Evolutionary conservation across 1,140 invertebrate species (phyloP), one percentile per base, ranked within the genome.

Genomic region (Lineus longissimus): DNA sequence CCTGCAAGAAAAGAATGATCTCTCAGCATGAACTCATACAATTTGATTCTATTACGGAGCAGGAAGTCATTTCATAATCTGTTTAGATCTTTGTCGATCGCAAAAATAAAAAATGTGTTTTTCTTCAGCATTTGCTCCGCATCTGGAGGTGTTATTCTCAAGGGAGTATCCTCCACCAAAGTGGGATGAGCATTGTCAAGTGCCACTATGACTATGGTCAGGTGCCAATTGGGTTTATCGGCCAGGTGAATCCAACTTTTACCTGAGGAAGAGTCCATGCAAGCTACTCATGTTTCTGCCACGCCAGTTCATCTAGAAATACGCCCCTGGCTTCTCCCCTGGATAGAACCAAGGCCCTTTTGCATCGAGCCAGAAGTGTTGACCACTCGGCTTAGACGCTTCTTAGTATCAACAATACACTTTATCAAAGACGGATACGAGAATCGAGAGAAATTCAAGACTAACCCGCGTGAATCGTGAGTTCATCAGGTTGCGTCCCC

Each of bases 401-500:
- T 13, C 11, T 43, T 19, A 19, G 11, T 13, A 43, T 43, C 11
- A 43, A 19, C 40, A 43, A 19, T 19, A 43, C 11, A 43, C 40
- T 43, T 43, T 13, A 43, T 43, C 40, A 19, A 11, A 43, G 11
- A 43, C 40, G 11, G 40, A 13, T 13, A 13, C 40, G 19, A 13
- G 19, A 13, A 43, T 13, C 11, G 11, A 11, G 40, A 19, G 11
- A 43, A 13, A 13, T 13, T 11, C 11, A 19, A 43, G 40, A 43
- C 25, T 67, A 77, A 88, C 88, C 93, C 73, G 89, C 88, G 74
- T 84, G 86, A 54, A 95, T 84, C 54, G 88, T 90, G 22, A 97
- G 85, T 79, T 97, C 93, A 82, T 95, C 93, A 72, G 90, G 88
- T 43, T 94, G 84, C 74, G 91, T 91, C 11, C 93, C 92, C 65